phyloP scores from a whole-genome alignment of 1,140 invertebrate species.

The Trissolcus basalis region DNA sequence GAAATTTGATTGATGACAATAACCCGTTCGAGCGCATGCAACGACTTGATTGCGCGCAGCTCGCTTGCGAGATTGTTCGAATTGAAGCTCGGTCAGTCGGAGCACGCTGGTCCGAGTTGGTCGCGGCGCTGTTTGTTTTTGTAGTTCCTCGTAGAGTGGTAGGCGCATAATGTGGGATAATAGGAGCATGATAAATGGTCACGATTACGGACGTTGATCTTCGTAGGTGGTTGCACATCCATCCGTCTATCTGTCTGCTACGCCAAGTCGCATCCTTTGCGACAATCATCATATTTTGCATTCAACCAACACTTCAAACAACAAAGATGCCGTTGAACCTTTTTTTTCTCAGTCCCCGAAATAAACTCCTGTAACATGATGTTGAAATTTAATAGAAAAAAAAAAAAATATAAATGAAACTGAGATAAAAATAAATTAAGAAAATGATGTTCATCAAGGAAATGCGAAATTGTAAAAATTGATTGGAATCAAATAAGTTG shows the following conservation, averaged over 20 bases:
- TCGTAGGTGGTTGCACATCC: slow-evolving; percentile 54
- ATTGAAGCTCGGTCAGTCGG: slow-evolving; percentile 45
- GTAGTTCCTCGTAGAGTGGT: slow-evolving; percentile 49
- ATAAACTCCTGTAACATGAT: too few species aligned
- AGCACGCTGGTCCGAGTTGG: slow-evolving; percentile 38
- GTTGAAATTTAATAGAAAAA: too few species aligned
- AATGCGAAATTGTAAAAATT: too few species aligned
- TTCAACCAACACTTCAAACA: slow-evolving; percentile 11
- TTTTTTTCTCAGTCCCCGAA: slow-evolving; percentile 18
- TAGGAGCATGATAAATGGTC: slow-evolving; percentile 58
- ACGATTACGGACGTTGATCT: slow-evolving; percentile 62
- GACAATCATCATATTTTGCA: slow-evolving; percentile 52
- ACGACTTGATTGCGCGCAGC: slow-evolving; percentile 32
- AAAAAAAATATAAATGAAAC: too few species aligned
- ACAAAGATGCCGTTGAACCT: slow-evolving; percentile 46
- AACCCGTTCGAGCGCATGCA: slow-evolving; percentile 33
- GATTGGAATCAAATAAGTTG: too few species aligned
- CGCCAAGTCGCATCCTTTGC: slow-evolving; percentile 32
- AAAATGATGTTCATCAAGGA: too few species aligned
- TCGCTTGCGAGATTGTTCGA: slow-evolving; percentile 30
- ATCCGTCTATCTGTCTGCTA: slow-evolving; percentile 46
- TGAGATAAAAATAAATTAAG: too few species aligned
- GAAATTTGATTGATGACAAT: slow-evolving; percentile 41
- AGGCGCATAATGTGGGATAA: slow-evolving; percentile 56
- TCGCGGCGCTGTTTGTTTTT: slow-evolving; percentile 55